Evolutionary conservation across 2,888 invertebrate genomes (phyloP).

Genomic region (Bombylius discolor): DNA sequence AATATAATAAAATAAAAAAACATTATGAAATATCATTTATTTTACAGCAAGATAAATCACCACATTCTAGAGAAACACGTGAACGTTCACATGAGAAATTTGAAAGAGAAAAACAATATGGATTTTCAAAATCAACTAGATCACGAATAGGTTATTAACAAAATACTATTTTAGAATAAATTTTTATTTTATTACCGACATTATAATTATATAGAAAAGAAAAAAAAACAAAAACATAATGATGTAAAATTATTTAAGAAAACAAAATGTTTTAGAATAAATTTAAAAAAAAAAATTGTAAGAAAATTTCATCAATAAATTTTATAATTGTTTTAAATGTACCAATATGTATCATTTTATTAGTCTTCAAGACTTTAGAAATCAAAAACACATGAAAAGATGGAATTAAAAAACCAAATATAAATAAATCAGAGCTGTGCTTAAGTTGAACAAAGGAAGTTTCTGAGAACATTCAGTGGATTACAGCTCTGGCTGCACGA

Average conservation of each 20-base stretch:
- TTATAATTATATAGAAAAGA: background rate
- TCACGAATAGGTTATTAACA: constrained; percentile 26
- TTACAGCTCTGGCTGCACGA: too few species aligned
- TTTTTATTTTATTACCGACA: too few species aligned
- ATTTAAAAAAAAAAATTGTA: background rate
- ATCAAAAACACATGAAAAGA: too few species aligned
- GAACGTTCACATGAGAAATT: constrained; percentile 64
- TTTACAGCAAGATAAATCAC: constrained; percentile 61
- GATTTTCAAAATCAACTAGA: constrained; percentile 43
- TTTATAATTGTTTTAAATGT: too few species aligned
- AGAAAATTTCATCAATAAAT: background rate
- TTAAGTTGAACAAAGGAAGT: too few species aligned
- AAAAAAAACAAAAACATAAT: background rate
- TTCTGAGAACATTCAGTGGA: too few species aligned
- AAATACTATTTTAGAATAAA: background rate
- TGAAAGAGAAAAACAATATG: constrained; percentile 67
- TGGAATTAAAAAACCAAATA: too few species aligned
- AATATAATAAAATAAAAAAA: too few species aligned
- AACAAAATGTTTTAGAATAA: background rate
- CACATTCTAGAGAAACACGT: constrained; percentile 48
- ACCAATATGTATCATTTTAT: too few species aligned
- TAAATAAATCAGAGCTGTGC: too few species aligned
- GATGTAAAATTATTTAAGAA: background rate
- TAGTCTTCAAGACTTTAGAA: too few species aligned
- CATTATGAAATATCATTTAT: constrained; percentile 1